Percentiles rank a stretch among this genome's conserved stretches.
These are phyloP conservation scores for Tachysurus vachellii DNA, from an alignment of 2,113 vertebrate genomes.

Conservation along the genomic window DNA sequence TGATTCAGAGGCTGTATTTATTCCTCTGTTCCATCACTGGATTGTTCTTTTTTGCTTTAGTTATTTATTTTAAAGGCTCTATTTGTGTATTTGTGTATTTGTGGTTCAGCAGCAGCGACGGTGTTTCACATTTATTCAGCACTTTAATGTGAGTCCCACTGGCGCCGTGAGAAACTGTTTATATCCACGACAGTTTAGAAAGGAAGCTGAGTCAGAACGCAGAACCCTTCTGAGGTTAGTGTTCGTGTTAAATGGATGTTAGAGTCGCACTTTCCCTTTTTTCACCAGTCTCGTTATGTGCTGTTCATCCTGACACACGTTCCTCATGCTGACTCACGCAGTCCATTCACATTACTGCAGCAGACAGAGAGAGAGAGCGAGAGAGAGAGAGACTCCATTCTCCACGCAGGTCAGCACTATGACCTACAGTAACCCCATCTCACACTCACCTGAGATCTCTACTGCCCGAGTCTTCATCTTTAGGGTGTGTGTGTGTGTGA, in stretches of 20 bases:
- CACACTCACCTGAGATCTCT: neutral
- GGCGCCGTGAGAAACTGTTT: conserved; percentile 64
- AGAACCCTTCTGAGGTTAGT: conserved; percentile 7
- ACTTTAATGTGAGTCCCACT: conserved; percentile 3
- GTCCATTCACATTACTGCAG: neutral
- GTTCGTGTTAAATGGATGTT: conserved; percentile 1
- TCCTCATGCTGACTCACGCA: neutral
- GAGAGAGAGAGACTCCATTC: neutral
- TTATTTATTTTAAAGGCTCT: conserved; percentile 1
- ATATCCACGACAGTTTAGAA: conserved; percentile 61
- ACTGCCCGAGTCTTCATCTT: neutral
- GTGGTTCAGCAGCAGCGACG: neutral
- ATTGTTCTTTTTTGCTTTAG: neutral
- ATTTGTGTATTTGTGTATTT: no score
- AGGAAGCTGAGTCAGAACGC: conserved; percentile 61
- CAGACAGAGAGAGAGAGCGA: no score
- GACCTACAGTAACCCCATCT: neutral
- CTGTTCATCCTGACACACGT: neutral
- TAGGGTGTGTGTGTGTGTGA: neutral
- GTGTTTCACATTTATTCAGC: neutral
- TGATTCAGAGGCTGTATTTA: neutral
- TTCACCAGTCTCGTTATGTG: neutral
- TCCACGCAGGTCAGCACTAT: neutral
- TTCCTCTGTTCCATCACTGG: neutral
- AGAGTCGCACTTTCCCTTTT: conserved; percentile 2